phyloP scores from a whole-genome alignment of 2,113 vertebrate genomes.

The Amazona vittata region DNA sequence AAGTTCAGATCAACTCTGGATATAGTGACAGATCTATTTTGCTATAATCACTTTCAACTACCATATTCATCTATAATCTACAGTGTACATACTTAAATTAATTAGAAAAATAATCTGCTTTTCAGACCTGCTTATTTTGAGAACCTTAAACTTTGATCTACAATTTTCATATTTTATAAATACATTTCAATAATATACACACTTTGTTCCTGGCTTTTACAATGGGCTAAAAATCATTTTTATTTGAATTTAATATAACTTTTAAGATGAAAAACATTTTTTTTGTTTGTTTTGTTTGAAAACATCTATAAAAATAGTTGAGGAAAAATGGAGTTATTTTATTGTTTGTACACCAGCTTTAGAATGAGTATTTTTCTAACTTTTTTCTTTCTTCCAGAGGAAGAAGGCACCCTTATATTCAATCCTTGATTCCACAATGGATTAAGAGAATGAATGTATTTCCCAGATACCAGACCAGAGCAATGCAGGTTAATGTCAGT shows the following conservation, averaged over 20 bases:
- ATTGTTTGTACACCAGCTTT: neutral
- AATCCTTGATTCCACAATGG: neutral
- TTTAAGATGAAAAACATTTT: rapidly evolving
- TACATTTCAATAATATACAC: neutral
- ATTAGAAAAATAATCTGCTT: neutral
- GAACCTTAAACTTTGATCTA: neutral
- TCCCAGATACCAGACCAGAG: neutral
- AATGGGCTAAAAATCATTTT: neutral
- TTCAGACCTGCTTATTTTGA: neutral
- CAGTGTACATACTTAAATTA: neutral
- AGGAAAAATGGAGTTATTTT: neutral
- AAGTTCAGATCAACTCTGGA: neutral
- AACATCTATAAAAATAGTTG: neutral
- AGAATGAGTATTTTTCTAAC: neutral
- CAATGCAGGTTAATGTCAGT: neutral
- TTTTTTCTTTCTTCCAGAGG: neutral
- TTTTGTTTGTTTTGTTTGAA: neutral
- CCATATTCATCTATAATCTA: neutral
- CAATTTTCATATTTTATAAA: neutral
- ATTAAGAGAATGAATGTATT: neutral
- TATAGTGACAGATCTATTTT: neutral
- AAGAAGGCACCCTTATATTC: neutral
- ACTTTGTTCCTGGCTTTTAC: neutral
- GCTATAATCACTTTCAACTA: neutral
- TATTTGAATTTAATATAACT: neutral